Conservation (phyloP, 2,888 invertebrate genomes). For the Teleogryllus oceanicus region DNA sequence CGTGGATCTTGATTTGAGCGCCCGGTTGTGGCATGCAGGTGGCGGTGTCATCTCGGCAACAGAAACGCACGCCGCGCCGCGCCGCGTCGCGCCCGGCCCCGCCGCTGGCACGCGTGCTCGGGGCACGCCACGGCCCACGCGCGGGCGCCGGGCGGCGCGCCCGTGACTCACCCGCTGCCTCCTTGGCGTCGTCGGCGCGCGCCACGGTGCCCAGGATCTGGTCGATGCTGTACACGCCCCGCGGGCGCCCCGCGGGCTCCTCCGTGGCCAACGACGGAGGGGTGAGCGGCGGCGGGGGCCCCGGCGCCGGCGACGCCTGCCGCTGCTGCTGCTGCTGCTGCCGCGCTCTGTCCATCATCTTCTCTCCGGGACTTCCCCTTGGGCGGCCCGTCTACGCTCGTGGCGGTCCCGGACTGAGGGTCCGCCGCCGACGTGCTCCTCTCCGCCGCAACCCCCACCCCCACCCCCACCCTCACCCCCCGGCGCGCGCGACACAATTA, state of each 20-base stretch:
- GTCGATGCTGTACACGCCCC: slow-evolving; percentile 50
- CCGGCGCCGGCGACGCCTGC: slow-evolving; percentile 31
- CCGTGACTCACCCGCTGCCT: neutral
- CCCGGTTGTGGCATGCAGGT: too few relatives aligned
- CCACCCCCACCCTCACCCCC: slow-evolving; percentile 23
- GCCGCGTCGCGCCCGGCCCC: too few relatives aligned
- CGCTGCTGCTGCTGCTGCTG: slow-evolving; percentile 25
- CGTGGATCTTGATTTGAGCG: too few relatives aligned
- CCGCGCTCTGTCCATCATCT: slow-evolving; percentile 32
- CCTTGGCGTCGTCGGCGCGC: neutral
- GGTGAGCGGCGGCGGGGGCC: slow-evolving; percentile 4
- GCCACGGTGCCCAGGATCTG: slow-evolving; percentile 47
- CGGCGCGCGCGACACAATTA: slow-evolving; percentile 29
- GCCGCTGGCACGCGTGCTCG: too few relatives aligned
- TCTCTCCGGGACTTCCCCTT: neutral
- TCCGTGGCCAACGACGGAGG: slow-evolving; percentile 26
- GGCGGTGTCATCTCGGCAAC: too few relatives aligned
- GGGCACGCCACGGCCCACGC: too few relatives aligned
- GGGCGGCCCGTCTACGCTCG: neutral
- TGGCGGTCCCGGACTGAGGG: slow-evolving; percentile 20
- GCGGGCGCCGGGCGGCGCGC: neutral
- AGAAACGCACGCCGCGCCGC: too few relatives aligned
- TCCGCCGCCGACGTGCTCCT: slow-evolving; percentile 23
- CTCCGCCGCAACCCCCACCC: slow-evolving; percentile 5
- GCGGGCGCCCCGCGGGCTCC: slow-evolving; percentile 41